Percentiles rank a stretch among this genome's conserved stretches.
These are phyloP conservation scores for Mallotus villosus DNA, from an alignment of 2,797 vertebrate genomes.

Conservation along the genomic window DNA sequence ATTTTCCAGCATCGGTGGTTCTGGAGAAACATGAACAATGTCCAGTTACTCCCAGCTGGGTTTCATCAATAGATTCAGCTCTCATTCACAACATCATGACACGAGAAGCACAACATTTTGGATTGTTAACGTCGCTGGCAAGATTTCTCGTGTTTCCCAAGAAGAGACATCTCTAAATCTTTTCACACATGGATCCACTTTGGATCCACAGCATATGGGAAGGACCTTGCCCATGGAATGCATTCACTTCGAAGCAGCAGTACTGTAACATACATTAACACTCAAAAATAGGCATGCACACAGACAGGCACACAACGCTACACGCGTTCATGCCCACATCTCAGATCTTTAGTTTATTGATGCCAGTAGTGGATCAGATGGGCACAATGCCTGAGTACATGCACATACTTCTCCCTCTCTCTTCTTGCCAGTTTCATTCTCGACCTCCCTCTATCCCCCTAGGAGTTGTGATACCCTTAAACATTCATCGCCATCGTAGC, in stretches of 20 bases:
- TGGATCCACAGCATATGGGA: background rate
- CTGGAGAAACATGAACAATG: constrained; percentile 13
- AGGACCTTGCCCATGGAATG: too few species aligned
- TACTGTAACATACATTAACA: background rate
- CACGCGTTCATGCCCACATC: background rate
- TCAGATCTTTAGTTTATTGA: background rate
- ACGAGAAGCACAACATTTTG: constrained; percentile 1
- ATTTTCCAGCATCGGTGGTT: constrained; percentile 18
- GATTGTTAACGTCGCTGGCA: constrained; percentile 6
- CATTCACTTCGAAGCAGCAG: too few species aligned
- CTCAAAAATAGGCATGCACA: too few species aligned
- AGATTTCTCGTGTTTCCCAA: constrained; percentile 8
- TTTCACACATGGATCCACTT: background rate
- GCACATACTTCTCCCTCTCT: background rate
- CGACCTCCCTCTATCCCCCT: background rate
- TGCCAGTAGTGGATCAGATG: background rate
- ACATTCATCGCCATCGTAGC: background rate
- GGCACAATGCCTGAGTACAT: background rate
- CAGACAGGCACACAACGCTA: too few species aligned
- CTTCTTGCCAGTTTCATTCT: background rate
- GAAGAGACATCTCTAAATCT: background rate
- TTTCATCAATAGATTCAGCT: constrained; percentile 11
- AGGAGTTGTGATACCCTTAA: background rate
- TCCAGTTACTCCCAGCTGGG: constrained; percentile 3
- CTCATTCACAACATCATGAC: constrained; percentile 2